Evolutionary conservation across 2,888 invertebrate genomes (phyloP).

Genomic region (Eristalinus sepulchralis): DNA sequence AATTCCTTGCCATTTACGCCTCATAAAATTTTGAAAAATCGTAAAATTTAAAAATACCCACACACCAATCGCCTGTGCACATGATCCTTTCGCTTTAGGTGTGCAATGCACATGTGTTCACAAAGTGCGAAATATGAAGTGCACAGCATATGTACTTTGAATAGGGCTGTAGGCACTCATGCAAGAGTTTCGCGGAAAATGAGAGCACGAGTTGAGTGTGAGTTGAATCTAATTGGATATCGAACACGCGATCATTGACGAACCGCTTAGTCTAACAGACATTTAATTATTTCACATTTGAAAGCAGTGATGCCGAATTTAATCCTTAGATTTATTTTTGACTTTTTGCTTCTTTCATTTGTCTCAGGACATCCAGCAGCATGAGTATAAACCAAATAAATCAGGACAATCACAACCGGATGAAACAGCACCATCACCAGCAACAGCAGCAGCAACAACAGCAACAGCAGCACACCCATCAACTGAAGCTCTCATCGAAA

Average conservation of each 20-base stretch:
- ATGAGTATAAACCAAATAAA: slow-evolving; percentile 78
- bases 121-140: background rate
- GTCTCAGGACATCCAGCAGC: slow-evolving; percentile 73
- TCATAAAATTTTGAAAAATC: slow-evolving; percentile 37
- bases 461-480: slow-evolving; percentile 59
- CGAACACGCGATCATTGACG: background rate
- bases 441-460: slow-evolving; percentile 70
- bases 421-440: slow-evolving; percentile 76
- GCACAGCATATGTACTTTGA: background rate
- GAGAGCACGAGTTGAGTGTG: background rate
- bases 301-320: too few relatives aligned
- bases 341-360: slow-evolving; percentile 31
- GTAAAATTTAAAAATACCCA: slow-evolving; percentile 24
- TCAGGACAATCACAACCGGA: slow-evolving; percentile 79
- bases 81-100: background rate
- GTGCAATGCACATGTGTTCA: background rate
- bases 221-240: too few relatives aligned
- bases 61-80: background rate
- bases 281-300: background rate
- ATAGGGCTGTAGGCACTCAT: background rate
- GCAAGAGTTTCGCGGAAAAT: background rate
- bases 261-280: background rate
- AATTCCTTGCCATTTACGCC: slow-evolving; percentile 31
- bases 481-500: slow-evolving; percentile 73
- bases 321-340: too few relatives aligned